Percentiles rank a stretch among this genome's conserved stretches.
These are phyloP conservation scores for Eulemur rubriventer DNA, from an alignment of 2,797 vertebrate genomes.

Conservation along the genomic window DNA sequence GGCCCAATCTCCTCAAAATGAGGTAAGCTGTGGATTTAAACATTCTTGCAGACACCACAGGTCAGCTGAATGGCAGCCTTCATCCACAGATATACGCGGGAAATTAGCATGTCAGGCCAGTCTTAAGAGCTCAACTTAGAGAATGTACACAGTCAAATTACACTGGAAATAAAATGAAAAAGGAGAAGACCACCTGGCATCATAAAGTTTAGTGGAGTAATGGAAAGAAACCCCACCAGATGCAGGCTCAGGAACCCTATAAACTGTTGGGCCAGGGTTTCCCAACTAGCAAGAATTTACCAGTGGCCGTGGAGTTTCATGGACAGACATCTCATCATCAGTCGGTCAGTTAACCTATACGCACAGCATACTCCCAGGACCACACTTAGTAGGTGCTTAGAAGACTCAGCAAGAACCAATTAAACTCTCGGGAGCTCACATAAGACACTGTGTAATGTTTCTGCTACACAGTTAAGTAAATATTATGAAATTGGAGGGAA, in stretches of 20 bases:
- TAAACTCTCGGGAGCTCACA: not conserved
- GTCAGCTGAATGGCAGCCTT: not conserved
- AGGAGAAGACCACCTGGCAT: not conserved
- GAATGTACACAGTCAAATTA: not conserved
- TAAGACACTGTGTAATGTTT: too few relatives aligned
- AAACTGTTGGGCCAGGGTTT: not conserved
- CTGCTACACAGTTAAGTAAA: not conserved
- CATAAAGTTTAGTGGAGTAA: not conserved
- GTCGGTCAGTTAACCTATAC: rapidly evolving
- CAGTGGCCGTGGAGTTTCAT: not conserved
- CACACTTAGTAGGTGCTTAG: rapidly evolving
- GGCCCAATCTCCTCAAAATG: not conserved
- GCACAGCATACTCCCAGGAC: rapidly evolving
- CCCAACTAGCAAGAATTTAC: not conserved
- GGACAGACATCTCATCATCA: not conserved
- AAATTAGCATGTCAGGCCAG: not conserved
- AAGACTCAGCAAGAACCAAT: not conserved
- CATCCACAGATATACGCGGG: not conserved
- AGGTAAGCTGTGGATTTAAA: not conserved
- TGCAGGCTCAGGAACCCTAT: not conserved
- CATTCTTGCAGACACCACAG: not conserved
- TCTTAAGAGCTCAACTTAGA: not conserved
- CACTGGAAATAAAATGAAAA: not conserved
- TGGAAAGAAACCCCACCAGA: not conserved
- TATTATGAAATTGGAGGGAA: not conserved